These are phyloP conservation scores for Aelia acuminata DNA, from an alignment of 2,888 invertebrate genomes.

Conservation along the genomic window DNA sequence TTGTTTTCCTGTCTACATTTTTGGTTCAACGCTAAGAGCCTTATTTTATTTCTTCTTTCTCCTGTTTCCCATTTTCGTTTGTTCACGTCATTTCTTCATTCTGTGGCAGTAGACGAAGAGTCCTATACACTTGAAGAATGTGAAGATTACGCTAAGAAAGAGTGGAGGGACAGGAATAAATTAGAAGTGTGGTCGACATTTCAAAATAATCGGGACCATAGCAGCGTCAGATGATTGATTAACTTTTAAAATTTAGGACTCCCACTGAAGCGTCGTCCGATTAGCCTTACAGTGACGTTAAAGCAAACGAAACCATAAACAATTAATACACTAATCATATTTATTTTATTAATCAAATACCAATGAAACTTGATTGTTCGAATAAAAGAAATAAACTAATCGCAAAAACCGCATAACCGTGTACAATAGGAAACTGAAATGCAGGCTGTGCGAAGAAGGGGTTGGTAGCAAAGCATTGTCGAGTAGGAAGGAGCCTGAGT, in stretches of 20 bases:
- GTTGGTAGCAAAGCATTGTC: slow-evolving; percentile 3
- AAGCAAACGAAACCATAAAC: not conserved
- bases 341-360: not conserved
- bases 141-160: no score
- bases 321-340: not conserved
- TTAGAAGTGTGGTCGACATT: no score
- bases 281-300: no score
- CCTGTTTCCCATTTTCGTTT: not conserved
- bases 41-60: not conserved
- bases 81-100: not conserved
- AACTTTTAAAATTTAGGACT: no score
- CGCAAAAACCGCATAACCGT: not conserved
- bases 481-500: not conserved
- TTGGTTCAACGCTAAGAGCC: not conserved
- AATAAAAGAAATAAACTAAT: not conserved
- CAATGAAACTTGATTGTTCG: not conserved
- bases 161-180: no score
- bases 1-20: not conserved
- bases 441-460: not conserved
- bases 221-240: no score
- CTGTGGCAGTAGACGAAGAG: not conserved
- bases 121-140: no score
- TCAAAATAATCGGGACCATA: no score
- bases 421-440: not conserved
- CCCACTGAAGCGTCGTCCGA: no score